Evolutionary conservation across 2,888 invertebrate genomes (phyloP), one percentile per base, ranked within the genome.

Genomic region (Drosophila pseudotalamancana): DNA sequence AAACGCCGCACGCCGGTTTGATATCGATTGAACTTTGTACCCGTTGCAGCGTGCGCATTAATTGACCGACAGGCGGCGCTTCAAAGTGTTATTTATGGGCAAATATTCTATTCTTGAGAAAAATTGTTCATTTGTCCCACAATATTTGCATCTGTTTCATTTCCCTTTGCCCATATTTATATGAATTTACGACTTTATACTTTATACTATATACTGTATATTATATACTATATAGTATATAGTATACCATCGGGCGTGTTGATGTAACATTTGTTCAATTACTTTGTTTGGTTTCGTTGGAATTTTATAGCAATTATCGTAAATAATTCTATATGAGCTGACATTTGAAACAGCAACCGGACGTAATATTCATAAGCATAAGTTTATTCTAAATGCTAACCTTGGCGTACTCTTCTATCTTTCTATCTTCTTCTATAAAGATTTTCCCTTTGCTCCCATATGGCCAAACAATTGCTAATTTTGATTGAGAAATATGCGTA

Each of bases 111-210:
- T 56, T 19, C 40, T 35, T 32, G 14, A 18, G 31, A 29, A 37
- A 67, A 42, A 16, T 32, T 61, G 55, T 51, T 29, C 29, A 50
- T 43, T 67, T 72, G 51, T 50, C 53, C 29, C 62, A 53, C 59
- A 71, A 67, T 66, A 79, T 82, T 83, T 72, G 76, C 72, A 59
- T 75, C 31, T 56, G 60, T 25, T 51, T 40, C 23, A 51, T 54
- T 57, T 65, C 40, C 61, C 51, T 37, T 51, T 59, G 62, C 34
- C 14, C 14, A 45, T 45, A 68, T 65, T 73, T 65, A 67, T 79
- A 82, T 77, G 61, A 82, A 85, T 85, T 85, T 82, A 82, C 55
- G 82, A 85, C 74, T 48, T 50, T 34, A 50, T 29, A 27, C 71
- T 62, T 21, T 60, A 42, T 59, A 56, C 23, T 53, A 53, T 37